phyloP scores from a whole-genome alignment of 2,888 invertebrate species.

The Erpobdella octoculata region DNA sequence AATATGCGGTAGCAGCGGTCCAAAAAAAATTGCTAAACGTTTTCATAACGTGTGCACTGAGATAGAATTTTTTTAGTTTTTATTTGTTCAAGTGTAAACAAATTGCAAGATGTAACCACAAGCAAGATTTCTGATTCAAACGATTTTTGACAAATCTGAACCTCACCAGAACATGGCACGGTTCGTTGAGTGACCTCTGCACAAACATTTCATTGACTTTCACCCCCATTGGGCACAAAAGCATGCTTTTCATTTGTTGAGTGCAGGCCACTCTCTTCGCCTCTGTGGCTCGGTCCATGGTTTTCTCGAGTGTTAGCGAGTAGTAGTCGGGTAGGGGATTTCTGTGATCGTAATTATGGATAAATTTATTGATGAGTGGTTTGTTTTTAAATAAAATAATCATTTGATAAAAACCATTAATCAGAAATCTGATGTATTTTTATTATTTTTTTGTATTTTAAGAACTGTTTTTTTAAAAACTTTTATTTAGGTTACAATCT shows the following conservation, averaged over 20 bases:
- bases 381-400: not conserved
- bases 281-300: constrained; percentile 41
- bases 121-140: too few relatives aligned
- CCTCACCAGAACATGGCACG: constrained; percentile 38
- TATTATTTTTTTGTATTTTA: not conserved
- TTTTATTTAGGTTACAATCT: too few relatives aligned
- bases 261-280: constrained; percentile 44
- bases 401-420: not conserved
- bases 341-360: too few relatives aligned
- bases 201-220: constrained; percentile 43
- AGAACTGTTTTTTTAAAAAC: not conserved
- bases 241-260: constrained; percentile 37
- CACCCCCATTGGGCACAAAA: constrained; percentile 41
- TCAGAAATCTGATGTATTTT: not conserved
- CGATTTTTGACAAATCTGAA: not conserved
- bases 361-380: not conserved
- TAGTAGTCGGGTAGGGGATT: constrained; percentile 48
- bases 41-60: too few relatives aligned
- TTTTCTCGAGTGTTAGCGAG: constrained; percentile 43
- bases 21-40: too few relatives aligned
- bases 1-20: too few relatives aligned
- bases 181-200: constrained; percentile 41
- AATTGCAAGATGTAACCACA: too few relatives aligned
- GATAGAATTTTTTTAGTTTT: too few relatives aligned
- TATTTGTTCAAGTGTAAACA: too few relatives aligned